Evolutionary conservation across 1,140 invertebrate genomes (phyloP), one percentile per base, ranked within the genome.

Genomic region (Ostrea edulis): DNA sequence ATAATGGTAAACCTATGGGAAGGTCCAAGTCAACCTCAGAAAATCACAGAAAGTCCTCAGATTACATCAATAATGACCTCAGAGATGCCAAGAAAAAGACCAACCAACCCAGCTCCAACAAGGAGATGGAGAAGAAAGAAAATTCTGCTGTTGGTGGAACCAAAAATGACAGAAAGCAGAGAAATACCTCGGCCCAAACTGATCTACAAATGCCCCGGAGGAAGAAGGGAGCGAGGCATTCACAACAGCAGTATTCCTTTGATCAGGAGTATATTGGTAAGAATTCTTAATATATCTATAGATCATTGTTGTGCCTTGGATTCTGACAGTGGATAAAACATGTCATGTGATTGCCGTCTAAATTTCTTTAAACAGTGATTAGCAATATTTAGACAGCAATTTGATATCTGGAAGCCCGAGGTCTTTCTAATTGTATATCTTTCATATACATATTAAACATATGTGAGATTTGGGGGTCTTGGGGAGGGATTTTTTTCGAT

Each of bases 61-160:
- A 92, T 77, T 94, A 94, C 86, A 94, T 94, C 84, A 94, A 93
- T 85, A 94, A 94, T 90, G 93, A 94, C 77, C 88, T 94, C 20
- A 90, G 93, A 44, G 93, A 94, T 83, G 89, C 90, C 0, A 92
- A 91, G 85, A 94, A 94, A 85, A 92, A 91, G 81, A 93, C 92
- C 82, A 94, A 93, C 87, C 90, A 93, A 85, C 89, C 88, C 20
- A 86, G 86, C 58, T 86, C 87, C 29, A 82, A 87, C 29, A 90
- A 87, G 86, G 89, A 85, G 55, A 85, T 22, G 29, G 86, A 85
- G 77, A 91, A 87, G 83, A 54, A 83, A 53, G 89, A 89, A 29
- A 86, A 87, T 84, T 25, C 44, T 58, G 83, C 81, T 17, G 58
- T 86, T n/a, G 91, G 91, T 71, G 25, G 22, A 77, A 25, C 12